Base-by-base conservation (phyloP, 2,888 invertebrate species). In the Mesorhabditis spiculigera region DNA sequence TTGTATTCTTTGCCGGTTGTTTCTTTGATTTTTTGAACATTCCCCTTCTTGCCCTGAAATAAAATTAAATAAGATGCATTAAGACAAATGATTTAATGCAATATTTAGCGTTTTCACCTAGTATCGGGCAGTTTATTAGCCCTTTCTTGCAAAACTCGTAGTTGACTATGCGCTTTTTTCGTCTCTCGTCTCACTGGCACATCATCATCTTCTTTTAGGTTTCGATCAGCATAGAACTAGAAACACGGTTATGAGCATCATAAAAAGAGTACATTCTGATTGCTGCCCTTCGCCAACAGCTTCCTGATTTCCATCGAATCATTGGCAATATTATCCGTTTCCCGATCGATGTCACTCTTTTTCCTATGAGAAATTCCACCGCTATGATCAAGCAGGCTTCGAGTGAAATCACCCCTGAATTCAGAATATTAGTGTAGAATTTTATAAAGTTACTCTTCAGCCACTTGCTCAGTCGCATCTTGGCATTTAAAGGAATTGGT, bases 181-280 rank as follows among this genome's bases (percentile, higher is more conserved):
- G 67, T 71, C 42, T 71, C 67, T 43, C 69, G 45, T 64, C 73
- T 64, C 71, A 81, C 81, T 41, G 74, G 77, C 50, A 50, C n/a
- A 50, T 76, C 75, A 28, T 74, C 79, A 45, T 82, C 82, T 64
- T 81, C 77, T 5, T 78, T 77, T 68, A 83, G 72, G 70, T 83
- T 82, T 45, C 82, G 74, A 71, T 83, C 80, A 69, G 78, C 72
- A 71, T 79, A 80, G 73, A 74, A 76, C 81, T 82, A 75, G 66
- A 70, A 43, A 5, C n/a, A 63, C n/a, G 16, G 42, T 16, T 6
- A 43, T 44, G 43, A 65, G n/a, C 10, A 16, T 28, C 28, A 42
- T 44, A 61, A 43, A 41, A 43, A 41, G n/a, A 43, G 13, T 61
- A 44, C 50, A 50, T 45, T 28, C n/a, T 10, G n/a, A 63, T 16